phyloP scores from a whole-genome alignment of 1,140 invertebrate genomes.

The Penaeus chinensis region DNA sequence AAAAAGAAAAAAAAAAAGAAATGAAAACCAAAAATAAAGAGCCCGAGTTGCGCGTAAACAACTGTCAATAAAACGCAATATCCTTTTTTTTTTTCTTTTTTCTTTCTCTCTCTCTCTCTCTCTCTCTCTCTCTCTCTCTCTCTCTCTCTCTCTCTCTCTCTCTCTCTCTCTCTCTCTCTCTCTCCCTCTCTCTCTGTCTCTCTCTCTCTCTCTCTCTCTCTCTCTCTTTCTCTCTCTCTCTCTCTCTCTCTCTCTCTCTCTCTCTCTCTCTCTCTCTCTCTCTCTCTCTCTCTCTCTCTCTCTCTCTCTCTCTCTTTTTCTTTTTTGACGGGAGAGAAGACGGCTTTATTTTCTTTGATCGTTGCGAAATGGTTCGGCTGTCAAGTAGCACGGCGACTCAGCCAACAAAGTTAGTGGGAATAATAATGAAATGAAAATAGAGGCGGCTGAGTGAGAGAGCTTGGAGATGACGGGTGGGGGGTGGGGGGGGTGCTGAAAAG shows the following conservation, averaged over 20 bases:
- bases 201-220: too few species aligned
- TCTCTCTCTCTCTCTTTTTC: too few species aligned
- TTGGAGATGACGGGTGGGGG: constrained; percentile 2
- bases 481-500: neutral
- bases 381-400: constrained; percentile 49
- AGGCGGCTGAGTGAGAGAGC: constrained; percentile 22
- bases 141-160: too few species aligned
- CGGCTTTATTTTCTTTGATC: constrained; percentile 53
- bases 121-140: too few species aligned
- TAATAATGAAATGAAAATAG: constrained; percentile 53
- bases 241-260: too few species aligned
- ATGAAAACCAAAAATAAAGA: neutral
- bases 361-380: constrained; percentile 56
- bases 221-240: too few species aligned
- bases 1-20: neutral
- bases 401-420: constrained; percentile 54
- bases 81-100: too few species aligned
- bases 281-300: too few species aligned
- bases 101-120: too few species aligned
- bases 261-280: too few species aligned
- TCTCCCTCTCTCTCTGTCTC: too few species aligned
- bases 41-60: neutral
- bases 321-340: neutral
- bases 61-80: constrained; percentile 27
- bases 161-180: too few species aligned